Percentiles rank a stretch among this genome's conserved stretches.
Conservation (phyloP, 2,888 invertebrate genomes). For the Stomorhina lunata region DNA sequence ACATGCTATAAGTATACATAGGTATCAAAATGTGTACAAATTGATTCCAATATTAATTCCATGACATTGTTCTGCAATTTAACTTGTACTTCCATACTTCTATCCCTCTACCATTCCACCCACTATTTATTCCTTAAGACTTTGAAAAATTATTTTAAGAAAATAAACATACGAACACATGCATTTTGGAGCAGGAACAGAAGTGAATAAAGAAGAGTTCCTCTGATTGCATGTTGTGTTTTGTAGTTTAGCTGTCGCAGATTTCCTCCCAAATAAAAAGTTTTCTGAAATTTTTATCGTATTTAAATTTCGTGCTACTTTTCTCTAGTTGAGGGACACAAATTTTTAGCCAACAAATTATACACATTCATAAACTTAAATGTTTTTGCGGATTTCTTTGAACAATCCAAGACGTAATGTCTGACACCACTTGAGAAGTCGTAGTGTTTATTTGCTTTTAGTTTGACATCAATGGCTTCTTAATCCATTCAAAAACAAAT, state of each 20-base stretch:
- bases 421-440: too few relatives aligned
- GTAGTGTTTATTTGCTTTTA: too few relatives aligned
- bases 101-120: slow-evolving; percentile 20
- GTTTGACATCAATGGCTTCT: too few relatives aligned
- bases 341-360: neutral
- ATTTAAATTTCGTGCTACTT: slow-evolving; percentile 29
- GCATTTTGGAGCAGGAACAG: neutral
- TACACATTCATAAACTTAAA: neutral
- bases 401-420: too few relatives aligned
- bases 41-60: slow-evolving; percentile 10
- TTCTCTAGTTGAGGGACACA: slow-evolving; percentile 45
- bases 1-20: neutral
- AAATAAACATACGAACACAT: slow-evolving; percentile 29
- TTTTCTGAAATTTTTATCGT: slow-evolving; percentile 5
- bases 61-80: neutral
- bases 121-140: slow-evolving; percentile 14
- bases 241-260: slow-evolving; percentile 48
- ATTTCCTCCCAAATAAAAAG: slow-evolving; percentile 53
- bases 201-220: neutral
- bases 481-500: too few relatives aligned
- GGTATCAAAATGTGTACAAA: neutral
- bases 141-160: neutral
- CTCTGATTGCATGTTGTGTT: slow-evolving; percentile 55
- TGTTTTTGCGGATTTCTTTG: too few relatives aligned
- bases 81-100: neutral